These are phyloP conservation scores for Malacosoma neustria DNA, from an alignment of 2,888 invertebrate genomes.

Conservation along the genomic window DNA sequence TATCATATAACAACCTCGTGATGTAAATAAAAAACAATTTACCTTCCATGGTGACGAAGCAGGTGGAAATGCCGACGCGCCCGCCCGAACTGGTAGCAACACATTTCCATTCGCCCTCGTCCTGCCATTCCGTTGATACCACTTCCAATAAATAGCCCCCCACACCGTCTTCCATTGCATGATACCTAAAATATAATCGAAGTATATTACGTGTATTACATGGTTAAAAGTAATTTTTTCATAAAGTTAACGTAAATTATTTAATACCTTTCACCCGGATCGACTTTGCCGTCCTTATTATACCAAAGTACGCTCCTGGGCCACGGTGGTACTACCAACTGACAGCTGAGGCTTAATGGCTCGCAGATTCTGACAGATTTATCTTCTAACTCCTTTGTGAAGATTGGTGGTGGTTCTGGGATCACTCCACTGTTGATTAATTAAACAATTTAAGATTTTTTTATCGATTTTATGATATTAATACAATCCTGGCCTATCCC, in stretches of 20 bases:
- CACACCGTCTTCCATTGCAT: constrained; percentile 85
- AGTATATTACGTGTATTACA: too few relatives aligned
- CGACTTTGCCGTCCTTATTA: constrained; percentile 87
- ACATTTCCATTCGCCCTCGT: constrained; percentile 94
- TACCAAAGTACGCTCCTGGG: constrained; percentile 87
- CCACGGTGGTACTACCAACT: constrained; percentile 91
- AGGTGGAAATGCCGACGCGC: constrained; percentile 83
- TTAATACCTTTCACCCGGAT: constrained; percentile 74
- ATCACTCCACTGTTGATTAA: constrained; percentile 44
- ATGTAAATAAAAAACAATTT: constrained; percentile 33
- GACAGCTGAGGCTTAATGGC: constrained; percentile 81
- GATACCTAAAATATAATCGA: constrained; percentile 67
- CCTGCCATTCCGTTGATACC: constrained; percentile 82
- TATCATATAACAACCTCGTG: too few relatives aligned
- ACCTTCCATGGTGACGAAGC: constrained; percentile 86
- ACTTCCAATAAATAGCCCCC: constrained; percentile 87
- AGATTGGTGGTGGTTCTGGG: constrained; percentile 84
- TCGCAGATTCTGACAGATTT: constrained; percentile 87
- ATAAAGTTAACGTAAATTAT: background rate
- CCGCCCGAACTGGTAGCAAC: constrained; percentile 86
- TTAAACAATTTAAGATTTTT: too few relatives aligned
- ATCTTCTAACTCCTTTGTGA: constrained; percentile 83
- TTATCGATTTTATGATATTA: too few relatives aligned
- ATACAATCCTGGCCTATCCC: too few relatives aligned
- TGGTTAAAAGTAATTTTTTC: too few relatives aligned